Percentiles rank a stretch among this genome's conserved stretches.
Conservation (phyloP, 2,797 vertebrate species). For the Anguilla anguilla region DNA sequence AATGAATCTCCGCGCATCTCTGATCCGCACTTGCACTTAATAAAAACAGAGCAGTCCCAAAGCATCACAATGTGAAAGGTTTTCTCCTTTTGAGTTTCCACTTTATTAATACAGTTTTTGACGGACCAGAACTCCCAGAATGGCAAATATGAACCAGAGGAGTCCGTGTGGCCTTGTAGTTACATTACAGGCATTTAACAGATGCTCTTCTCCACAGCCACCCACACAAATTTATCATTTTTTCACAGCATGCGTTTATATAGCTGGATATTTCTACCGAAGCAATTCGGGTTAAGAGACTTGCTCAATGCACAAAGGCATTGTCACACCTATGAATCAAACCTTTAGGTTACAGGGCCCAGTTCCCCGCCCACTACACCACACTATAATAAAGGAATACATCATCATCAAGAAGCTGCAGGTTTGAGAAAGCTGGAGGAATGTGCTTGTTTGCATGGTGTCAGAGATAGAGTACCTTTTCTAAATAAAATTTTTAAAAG, state of each 20-base stretch:
- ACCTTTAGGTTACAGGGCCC: no score
- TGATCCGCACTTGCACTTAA: background rate
- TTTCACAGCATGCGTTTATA: no score
- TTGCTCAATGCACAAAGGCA: no score
- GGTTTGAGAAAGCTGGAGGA: background rate
- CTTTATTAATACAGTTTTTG: background rate
- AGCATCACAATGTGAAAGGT: background rate
- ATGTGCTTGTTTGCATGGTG: background rate
- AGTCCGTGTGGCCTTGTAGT: constrained; percentile 28
- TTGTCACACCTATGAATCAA: no score
- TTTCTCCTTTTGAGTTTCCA: background rate
- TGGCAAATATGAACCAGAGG: constrained; percentile 23
- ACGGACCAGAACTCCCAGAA: constrained; percentile 6
- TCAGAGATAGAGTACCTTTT: background rate
- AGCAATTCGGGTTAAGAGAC: no score
- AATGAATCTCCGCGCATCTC: constrained; percentile 20
- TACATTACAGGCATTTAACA: no score
- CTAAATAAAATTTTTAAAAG: no score
- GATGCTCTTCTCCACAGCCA: no score
- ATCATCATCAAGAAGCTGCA: background rate
- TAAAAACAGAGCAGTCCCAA: constrained; percentile 14
- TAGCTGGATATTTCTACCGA: no score
- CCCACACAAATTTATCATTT: no score
- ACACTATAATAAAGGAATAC: background rate
- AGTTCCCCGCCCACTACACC: no score